Conservation (phyloP, 1,140 invertebrate species). For the Cephus cinctus region DNA sequence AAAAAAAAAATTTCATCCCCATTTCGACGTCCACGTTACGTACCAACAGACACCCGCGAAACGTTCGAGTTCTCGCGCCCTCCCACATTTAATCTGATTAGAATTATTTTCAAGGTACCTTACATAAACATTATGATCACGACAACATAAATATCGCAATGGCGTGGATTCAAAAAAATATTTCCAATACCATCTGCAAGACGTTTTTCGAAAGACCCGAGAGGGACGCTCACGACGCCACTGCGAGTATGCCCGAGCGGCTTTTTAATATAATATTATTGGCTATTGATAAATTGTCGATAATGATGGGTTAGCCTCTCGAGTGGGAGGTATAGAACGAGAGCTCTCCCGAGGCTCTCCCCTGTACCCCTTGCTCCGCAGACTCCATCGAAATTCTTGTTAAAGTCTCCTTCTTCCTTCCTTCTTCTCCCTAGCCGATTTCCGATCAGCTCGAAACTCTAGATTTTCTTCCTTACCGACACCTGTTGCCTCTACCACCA, state of each 20-base stretch:
- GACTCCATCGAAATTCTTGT: constrained; percentile 18
- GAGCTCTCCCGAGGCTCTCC: constrained; percentile 13
- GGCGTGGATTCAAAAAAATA: constrained; percentile 5
- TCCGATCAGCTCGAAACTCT: too few relatives aligned
- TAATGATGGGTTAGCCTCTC: constrained; percentile 53
- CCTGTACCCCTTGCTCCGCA: constrained; percentile 4
- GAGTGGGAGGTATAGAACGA: constrained; percentile 13
- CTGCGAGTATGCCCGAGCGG: constrained; percentile 20
- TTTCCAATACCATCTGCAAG: not conserved
- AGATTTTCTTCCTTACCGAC: not conserved
- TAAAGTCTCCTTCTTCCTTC: constrained; percentile 9
- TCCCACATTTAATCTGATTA: constrained; percentile 47
- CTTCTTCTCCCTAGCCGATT: not conserved
- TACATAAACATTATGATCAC: constrained; percentile 49
- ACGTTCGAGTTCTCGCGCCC: constrained; percentile 41
- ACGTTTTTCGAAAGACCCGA: constrained; percentile 1
- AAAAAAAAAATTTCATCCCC: not conserved
- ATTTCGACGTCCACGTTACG: not conserved
- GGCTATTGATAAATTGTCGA: constrained; percentile 60
- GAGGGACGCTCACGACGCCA: constrained; percentile 7
- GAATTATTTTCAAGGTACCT: constrained; percentile 17
- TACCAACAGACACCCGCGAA: not conserved
- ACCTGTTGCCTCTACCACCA: too few relatives aligned
- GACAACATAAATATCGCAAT: constrained; percentile 47
- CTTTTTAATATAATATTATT: constrained; percentile 59